These are phyloP conservation scores for Dissostichus mawsoni DNA, from an alignment of 2,113 vertebrate species.

Conservation along the genomic window DNA sequence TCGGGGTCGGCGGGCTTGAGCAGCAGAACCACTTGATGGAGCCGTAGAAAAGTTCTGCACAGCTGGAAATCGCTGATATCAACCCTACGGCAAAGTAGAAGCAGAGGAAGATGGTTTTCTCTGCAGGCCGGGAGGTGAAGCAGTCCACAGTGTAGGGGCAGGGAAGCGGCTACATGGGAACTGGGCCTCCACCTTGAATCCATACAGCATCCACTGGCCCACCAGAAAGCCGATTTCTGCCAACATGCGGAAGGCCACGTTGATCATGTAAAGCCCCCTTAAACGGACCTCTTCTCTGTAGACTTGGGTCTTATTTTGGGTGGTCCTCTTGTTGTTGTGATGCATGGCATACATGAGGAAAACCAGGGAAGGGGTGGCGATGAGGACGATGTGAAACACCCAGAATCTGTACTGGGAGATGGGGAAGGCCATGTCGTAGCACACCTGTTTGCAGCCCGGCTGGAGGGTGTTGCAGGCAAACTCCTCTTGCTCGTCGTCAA, in stretches of 20 bases:
- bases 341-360: slow-evolving; percentile 91
- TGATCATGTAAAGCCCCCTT: slow-evolving; percentile 84
- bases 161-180: slow-evolving; percentile 86
- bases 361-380: slow-evolving; percentile 90
- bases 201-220: slow-evolving; percentile 90
- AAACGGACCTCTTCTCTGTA: slow-evolving; percentile 19
- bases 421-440: slow-evolving; percentile 92
- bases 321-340: slow-evolving; percentile 82
- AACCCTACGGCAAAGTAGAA: slow-evolving; percentile 93
- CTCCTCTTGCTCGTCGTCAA: slow-evolving; percentile 92
- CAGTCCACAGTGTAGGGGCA: slow-evolving; percentile 94
- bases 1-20: accelerated
- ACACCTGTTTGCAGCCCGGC: slow-evolving; percentile 93
- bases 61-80: slow-evolving; percentile 86
- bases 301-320: accelerated
- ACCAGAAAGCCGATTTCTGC: slow-evolving; percentile 89
- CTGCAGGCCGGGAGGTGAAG: slow-evolving; percentile 92
- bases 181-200: slow-evolving; percentile 90
- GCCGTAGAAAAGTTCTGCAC: slow-evolving; percentile 86
- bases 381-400: slow-evolving; percentile 94
- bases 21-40: slow-evolving; percentile 83
- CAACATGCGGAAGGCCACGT: slow-evolving; percentile 86
- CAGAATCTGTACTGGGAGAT: slow-evolving; percentile 96
- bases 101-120: slow-evolving; percentile 93
- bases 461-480: slow-evolving; percentile 94